phyloP scores from a whole-genome alignment of 2,797 vertebrate species.

The Sebastes taczanowskii region DNA sequence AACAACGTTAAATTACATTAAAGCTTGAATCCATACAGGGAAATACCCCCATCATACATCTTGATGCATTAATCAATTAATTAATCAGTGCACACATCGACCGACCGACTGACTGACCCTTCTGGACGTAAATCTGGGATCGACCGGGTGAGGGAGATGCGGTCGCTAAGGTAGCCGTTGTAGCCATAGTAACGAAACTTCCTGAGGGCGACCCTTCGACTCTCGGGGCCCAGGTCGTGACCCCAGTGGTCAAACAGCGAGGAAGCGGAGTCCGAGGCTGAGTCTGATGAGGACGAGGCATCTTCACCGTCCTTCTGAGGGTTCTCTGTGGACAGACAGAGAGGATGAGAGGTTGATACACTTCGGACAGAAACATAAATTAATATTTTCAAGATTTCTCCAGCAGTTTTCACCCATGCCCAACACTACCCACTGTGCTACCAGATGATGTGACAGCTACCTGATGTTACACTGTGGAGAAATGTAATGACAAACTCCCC shows the following conservation, averaged over 20 bases:
- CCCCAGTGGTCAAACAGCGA: slow-evolving; percentile 95
- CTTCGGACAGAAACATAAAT: neutral
- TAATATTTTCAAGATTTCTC: neutral
- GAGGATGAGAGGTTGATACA: neutral
- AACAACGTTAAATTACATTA: neutral
- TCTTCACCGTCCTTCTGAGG: slow-evolving; percentile 87
- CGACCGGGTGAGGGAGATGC: slow-evolving; percentile 88
- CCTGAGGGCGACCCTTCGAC: slow-evolving; percentile 87
- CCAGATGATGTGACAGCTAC: neutral
- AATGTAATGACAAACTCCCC: slow-evolving; percentile 16
- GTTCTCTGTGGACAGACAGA: slow-evolving; percentile 79
- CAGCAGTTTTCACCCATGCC: neutral
- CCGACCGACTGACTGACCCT: slow-evolving; percentile 82
- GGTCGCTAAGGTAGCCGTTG: slow-evolving; percentile 96
- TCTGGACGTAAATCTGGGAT: slow-evolving; percentile 92
- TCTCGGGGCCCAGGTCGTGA: slow-evolving; percentile 91
- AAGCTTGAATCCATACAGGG: neutral
- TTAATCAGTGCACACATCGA: neutral
- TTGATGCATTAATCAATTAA: neutral
- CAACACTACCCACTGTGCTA: neutral
- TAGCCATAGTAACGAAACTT: slow-evolving; percentile 98
- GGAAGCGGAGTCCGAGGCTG: slow-evolving; percentile 80
- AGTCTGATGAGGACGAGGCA: slow-evolving; percentile 71
- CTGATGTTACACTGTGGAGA: neutral
- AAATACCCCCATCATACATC: neutral